Evolutionary conservation across 2,113 vertebrate genomes (phyloP).

Genomic region (Poeciliopsis retropinna): DNA sequence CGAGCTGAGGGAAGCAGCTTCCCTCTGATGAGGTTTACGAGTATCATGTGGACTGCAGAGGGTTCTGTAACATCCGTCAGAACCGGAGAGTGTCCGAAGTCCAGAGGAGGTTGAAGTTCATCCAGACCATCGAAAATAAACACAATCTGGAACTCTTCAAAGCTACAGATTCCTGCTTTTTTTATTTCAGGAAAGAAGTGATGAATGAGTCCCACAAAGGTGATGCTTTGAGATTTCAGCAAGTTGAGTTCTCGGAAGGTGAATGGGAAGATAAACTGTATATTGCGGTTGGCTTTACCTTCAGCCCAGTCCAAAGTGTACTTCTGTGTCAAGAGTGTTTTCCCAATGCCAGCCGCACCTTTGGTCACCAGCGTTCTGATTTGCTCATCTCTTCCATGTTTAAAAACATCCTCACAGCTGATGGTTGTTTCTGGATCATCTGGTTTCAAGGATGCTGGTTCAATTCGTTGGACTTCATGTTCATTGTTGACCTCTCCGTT

Average conservation of each 20-base stretch:
- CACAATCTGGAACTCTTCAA: constrained; percentile 10
- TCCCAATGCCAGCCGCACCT: constrained; percentile 18
- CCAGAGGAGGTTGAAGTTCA: constrained; percentile 7
- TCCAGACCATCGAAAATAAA: constrained; percentile 23
- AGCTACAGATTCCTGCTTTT: constrained; percentile 9
- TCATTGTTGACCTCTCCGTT: not conserved
- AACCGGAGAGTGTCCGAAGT: constrained; percentile 9
- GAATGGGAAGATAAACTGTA: constrained; percentile 15
- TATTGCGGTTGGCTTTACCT: not conserved
- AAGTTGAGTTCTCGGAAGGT: constrained; percentile 8
- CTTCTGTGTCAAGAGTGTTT: not conserved
- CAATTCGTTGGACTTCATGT: not conserved
- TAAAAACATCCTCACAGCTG: constrained; percentile 1
- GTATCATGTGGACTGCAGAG: not conserved
- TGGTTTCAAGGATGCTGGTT: not conserved
- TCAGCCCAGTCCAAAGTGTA: constrained; percentile 25
- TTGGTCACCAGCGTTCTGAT: constrained; percentile 40
- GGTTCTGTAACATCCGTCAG: constrained; percentile 4
- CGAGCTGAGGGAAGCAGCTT: constrained; percentile 7
- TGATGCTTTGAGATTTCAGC: not conserved
- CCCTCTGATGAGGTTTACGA: constrained; percentile 19
- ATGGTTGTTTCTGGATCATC: not conserved
- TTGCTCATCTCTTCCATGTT: constrained; percentile 6
- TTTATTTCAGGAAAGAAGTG: not conserved
- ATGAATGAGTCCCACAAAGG: constrained; percentile 9